Percentiles rank a stretch among this genome's conserved stretches.
Evolutionary conservation across 2,797 vertebrate species (phyloP).

Genomic region (Tadarida brasiliensis): DNA sequence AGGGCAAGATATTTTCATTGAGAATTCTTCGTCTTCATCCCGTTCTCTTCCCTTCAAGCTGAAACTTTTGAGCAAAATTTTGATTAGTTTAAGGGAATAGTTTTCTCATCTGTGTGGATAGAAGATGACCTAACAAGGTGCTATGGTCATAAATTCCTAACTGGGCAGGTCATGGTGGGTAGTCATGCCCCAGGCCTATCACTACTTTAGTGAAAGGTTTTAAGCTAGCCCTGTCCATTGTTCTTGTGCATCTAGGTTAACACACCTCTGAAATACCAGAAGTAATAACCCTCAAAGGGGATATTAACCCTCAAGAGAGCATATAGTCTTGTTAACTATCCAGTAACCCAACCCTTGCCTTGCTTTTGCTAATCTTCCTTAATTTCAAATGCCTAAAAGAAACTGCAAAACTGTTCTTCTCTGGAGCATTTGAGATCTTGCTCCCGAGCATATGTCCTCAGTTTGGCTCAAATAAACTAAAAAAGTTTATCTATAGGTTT

Average conservation of each 20-base stretch:
- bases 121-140: background rate
- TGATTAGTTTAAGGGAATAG: background rate
- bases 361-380: background rate
- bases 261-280: background rate
- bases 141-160: background rate
- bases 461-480: background rate
- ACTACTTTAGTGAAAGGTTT: background rate
- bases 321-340: background rate
- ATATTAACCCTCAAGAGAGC: background rate
- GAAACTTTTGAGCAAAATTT: conserved; percentile 53
- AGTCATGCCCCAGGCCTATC: background rate
- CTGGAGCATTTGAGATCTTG: background rate
- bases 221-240: background rate
- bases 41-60: conserved; percentile 6
- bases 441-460: background rate
- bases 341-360: background rate
- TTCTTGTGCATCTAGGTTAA: background rate
- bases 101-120: background rate
- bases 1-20: background rate
- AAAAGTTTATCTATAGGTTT: background rate
- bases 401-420: background rate
- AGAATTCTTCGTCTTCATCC: conserved; percentile 30
- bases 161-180: background rate
- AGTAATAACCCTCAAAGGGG: background rate
- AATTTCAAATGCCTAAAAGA: background rate